These are phyloP conservation scores for Eubasilissa regina DNA, from an alignment of 1,140 invertebrate genomes.

Conservation along the genomic window DNA sequence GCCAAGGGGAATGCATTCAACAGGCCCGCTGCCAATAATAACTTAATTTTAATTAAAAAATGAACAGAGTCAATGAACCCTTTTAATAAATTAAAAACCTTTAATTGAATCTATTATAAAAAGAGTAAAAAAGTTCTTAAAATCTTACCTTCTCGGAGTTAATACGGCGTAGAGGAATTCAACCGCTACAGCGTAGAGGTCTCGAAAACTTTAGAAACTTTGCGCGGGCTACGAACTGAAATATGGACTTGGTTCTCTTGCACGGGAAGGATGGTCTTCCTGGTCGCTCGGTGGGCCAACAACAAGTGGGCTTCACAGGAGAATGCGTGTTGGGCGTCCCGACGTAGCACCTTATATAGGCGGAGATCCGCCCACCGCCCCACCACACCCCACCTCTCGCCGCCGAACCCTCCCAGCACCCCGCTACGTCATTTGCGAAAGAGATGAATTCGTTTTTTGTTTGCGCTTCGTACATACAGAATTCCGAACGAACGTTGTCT, in stretches of 20 bases:
- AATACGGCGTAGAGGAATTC: background rate
- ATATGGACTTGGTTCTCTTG: constrained; percentile 1
- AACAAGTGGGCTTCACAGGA: constrained; percentile 39
- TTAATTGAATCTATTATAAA: too few relatives aligned
- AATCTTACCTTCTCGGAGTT: constrained; percentile 8
- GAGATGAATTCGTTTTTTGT: constrained; percentile 29
- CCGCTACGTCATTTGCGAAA: constrained; percentile 31
- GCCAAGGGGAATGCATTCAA: too few relatives aligned
- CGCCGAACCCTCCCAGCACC: constrained; percentile 2
- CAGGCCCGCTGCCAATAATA: too few relatives aligned
- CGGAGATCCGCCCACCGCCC: constrained; percentile 7
- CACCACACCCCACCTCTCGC: background rate
- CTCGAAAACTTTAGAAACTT: background rate
- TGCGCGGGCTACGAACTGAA: constrained; percentile 16
- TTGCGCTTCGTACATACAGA: constrained; percentile 23
- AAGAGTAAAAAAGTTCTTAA: background rate
- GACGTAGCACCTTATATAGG: constrained; percentile 38
- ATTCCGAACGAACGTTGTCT: constrained; percentile 13
- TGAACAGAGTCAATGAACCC: too few relatives aligned
- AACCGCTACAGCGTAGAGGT: background rate
- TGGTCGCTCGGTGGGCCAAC: constrained; percentile 20
- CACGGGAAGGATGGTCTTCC: constrained; percentile 12
- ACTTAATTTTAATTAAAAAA: too few relatives aligned
- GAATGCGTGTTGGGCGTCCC: constrained; percentile 30
- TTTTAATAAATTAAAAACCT: too few relatives aligned